phyloP scores from a whole-genome alignment of 1,140 invertebrate species.

The Nasonia vitripennis region DNA sequence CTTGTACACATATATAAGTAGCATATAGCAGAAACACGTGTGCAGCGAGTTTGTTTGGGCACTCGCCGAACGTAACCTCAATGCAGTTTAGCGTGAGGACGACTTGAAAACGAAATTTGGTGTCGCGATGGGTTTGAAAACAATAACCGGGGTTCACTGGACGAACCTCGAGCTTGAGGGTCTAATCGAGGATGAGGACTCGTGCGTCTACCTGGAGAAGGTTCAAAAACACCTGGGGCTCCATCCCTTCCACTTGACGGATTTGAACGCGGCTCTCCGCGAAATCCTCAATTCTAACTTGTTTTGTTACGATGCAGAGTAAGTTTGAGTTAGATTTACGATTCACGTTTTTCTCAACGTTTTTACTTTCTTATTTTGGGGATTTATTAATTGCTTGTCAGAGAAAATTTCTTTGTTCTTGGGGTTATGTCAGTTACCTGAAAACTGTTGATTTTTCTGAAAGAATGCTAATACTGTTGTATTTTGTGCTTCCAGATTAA shows the following conservation, averaged over 20 bases:
- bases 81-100: not conserved
- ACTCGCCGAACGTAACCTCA: not conserved
- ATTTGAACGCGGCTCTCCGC: constrained; percentile 71
- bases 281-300: constrained; percentile 75
- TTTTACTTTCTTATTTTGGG: not conserved
- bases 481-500: constrained; percentile 68
- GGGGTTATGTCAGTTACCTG: constrained; percentile 28
- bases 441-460: constrained; percentile 18
- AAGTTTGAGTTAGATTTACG: constrained; percentile 10
- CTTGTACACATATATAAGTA: not conserved
- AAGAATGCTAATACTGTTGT: not conserved
- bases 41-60: not conserved
- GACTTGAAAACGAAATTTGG: not conserved
- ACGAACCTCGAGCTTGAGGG: constrained; percentile 62
- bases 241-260: constrained; percentile 76
- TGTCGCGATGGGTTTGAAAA: constrained; percentile 55
- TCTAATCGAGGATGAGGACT: constrained; percentile 74
- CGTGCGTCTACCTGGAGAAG: constrained; percentile 76
- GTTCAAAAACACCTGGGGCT: constrained; percentile 76
- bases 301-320: constrained; percentile 76
- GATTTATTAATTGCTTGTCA: constrained; percentile 6
- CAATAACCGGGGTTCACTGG: constrained; percentile 61
- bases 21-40: not conserved
- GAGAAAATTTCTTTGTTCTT: constrained; percentile 12
- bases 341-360: not conserved